These are phyloP conservation scores for Caenorhabditis sp. DNA, from an alignment of 2,888 invertebrate species.

Conservation along the genomic window DNA sequence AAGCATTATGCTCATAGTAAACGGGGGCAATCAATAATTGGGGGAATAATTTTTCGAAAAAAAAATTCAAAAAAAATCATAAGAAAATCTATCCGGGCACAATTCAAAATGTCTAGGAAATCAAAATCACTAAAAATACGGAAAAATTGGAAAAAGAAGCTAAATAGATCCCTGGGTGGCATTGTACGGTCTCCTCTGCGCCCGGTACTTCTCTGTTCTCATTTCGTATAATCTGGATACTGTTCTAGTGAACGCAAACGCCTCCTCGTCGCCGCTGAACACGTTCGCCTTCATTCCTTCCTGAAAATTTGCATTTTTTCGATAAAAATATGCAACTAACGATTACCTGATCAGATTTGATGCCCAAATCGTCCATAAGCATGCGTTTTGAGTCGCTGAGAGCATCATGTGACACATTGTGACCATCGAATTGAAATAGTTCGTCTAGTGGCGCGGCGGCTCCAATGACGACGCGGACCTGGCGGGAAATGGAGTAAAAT, in stretches of 20 bases:
- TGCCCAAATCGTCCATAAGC: conserved; percentile 96
- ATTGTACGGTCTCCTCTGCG: conserved; percentile 68
- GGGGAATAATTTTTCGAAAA: too few species aligned
- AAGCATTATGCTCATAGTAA: too few species aligned
- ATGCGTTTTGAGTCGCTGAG: conserved; percentile 90
- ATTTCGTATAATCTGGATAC: conserved; percentile 95
- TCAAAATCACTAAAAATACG: conserved; percentile 7
- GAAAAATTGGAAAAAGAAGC: not conserved
- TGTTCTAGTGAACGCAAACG: conserved; percentile 96
- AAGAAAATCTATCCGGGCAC: not conserved
- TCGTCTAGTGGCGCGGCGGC: conserved; percentile 89
- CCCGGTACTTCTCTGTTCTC: conserved; percentile 96
- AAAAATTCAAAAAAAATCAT: too few species aligned
- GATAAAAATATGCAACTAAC: not conserved
- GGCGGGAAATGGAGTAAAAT: conserved; percentile 56
- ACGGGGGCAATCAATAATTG: too few species aligned
- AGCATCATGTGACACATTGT: conserved; percentile 77
- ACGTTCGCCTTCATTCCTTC: conserved; percentile 91
- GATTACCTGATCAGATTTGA: conserved; percentile 85
- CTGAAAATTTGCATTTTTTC: conserved; percentile 84
- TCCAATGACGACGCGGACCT: conserved; percentile 90
- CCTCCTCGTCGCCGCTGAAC: conserved; percentile 97
- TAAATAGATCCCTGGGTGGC: conserved; percentile 49
- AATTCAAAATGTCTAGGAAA: conserved; percentile 12
- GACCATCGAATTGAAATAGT: conserved; percentile 87